Percentiles rank a stretch among this genome's conserved stretches.
Conservation (phyloP, 2,113 vertebrate genomes). For the Helogale parvula region DNA sequence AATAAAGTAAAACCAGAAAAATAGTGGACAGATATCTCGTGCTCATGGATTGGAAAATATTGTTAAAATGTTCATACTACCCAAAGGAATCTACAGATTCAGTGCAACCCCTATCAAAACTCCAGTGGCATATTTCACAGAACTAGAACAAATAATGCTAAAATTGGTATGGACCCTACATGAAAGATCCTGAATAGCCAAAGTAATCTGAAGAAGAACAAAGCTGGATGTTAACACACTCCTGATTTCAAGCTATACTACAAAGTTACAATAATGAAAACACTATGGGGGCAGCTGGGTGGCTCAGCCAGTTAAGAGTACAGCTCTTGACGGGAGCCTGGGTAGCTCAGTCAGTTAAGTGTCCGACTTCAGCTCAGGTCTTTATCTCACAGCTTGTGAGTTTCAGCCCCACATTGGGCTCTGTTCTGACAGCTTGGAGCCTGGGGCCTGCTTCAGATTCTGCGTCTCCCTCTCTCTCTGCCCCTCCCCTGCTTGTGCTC, state of each 20-base stretch:
- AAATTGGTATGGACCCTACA: neutral
- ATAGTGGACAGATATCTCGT: neutral
- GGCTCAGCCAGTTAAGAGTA: too few species aligned
- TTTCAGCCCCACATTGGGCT: too few species aligned
- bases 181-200: neutral
- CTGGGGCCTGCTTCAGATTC: too few species aligned
- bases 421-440: too few species aligned
- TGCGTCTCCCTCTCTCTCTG: too few species aligned
- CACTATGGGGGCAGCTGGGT: neutral
- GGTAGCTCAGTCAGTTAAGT: too few species aligned
- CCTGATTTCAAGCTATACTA: neutral
- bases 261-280: neutral
- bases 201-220: neutral
- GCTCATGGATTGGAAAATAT: neutral
- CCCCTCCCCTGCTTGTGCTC: too few species aligned
- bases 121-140: neutral
- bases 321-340: too few species aligned
- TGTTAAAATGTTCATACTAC: neutral
- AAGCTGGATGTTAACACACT: neutral
- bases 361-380: too few species aligned
- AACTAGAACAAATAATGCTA: neutral
- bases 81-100: neutral
- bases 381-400: too few species aligned
- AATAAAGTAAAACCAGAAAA: neutral
- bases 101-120: neutral